phyloP scores from a whole-genome alignment of 2,113 vertebrate genomes.

The Anoplopoma fimbria region DNA sequence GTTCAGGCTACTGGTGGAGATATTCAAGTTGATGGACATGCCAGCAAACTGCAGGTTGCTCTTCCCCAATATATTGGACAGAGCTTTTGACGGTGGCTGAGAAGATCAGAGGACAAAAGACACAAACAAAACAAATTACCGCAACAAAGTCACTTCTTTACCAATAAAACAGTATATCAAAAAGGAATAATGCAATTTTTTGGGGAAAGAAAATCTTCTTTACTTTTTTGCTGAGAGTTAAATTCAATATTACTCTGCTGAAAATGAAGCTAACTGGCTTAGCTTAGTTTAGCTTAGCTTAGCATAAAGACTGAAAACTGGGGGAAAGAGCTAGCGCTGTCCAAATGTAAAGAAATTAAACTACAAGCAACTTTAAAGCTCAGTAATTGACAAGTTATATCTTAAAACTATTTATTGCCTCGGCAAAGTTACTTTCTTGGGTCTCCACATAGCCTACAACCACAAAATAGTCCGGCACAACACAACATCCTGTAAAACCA shows the following conservation, averaged over 20 bases:
- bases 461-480: background rate
- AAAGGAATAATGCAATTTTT: background rate
- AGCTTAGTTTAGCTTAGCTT: background rate
- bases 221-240: background rate
- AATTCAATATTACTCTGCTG: background rate
- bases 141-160: background rate
- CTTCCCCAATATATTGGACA: slow-evolving; percentile 96
- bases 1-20: slow-evolving; percentile 97
- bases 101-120: slow-evolving; percentile 23
- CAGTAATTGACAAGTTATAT: background rate
- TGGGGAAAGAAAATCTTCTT: too few species aligned
- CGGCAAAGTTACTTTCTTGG: background rate
- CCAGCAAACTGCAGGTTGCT: slow-evolving; percentile 98
- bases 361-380: background rate
- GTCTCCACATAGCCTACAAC: background rate
- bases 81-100: slow-evolving; percentile 94
- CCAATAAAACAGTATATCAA: background rate
- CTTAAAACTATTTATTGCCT: background rate
- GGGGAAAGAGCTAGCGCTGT: background rate
- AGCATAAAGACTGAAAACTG: background rate
- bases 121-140: background rate
- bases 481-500: too few species aligned
- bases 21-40: slow-evolving; percentile 96
- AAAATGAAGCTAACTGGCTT: background rate
- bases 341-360: background rate